Percentiles rank a stretch among this genome's conserved stretches.
phyloP scores from a whole-genome alignment of 2,797 vertebrate species.

The Calcarius lapponicus region DNA sequence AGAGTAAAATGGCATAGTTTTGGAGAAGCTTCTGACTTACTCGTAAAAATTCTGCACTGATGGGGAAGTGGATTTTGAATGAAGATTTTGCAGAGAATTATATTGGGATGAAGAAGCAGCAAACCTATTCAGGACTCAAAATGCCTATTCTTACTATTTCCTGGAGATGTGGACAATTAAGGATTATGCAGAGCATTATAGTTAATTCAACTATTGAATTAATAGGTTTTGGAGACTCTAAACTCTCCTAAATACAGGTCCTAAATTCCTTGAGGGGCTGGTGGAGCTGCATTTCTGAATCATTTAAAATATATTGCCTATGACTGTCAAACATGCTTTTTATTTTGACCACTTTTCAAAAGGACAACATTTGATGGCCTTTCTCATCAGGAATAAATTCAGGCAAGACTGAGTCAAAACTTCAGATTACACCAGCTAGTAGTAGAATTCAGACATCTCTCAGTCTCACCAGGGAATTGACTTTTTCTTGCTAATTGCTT shows the following conservation, averaged over 20 bases:
- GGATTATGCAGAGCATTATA: background rate
- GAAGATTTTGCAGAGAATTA: background rate
- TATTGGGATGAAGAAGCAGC: background rate
- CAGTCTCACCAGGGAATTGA: conserved; percentile 26
- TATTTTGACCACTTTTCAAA: background rate
- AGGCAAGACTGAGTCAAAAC: background rate
- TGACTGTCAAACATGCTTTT: background rate
- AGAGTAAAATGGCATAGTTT: background rate
- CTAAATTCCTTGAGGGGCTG: background rate
- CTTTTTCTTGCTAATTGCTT: conserved; percentile 64
- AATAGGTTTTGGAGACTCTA: background rate
- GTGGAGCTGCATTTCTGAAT: background rate
- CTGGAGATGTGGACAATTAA: background rate
- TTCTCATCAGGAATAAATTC: background rate
- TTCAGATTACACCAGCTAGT: background rate
- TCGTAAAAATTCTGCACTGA: background rate
- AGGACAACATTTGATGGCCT: background rate
- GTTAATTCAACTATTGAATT: background rate
- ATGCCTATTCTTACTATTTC: background rate
- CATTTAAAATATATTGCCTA: background rate
- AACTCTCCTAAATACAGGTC: background rate
- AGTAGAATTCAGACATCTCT: conserved; percentile 28
- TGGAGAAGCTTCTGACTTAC: background rate
- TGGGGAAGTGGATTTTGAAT: background rate
- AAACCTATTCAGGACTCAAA: background rate